These are phyloP conservation scores for Iphiclides podalirius DNA, from an alignment of 2,888 invertebrate species.

Conservation along the genomic window DNA sequence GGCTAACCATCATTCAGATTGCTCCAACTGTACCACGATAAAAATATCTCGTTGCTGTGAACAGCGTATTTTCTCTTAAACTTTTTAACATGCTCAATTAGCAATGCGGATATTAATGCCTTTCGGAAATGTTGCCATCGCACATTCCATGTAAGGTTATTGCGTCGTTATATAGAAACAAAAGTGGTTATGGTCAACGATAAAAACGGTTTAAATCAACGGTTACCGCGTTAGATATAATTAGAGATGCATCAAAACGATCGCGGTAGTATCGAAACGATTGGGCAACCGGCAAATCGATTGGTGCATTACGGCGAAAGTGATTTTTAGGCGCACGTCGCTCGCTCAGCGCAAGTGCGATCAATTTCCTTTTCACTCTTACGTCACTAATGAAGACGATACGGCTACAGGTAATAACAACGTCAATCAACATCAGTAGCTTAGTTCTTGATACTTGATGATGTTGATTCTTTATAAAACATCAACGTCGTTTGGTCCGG, in stretches of 20 bases:
- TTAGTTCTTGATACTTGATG: neutral
- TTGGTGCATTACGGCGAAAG: slow-evolving; percentile 22
- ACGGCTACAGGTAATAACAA: no score
- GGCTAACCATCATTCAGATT: no score
- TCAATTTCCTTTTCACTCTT: slow-evolving; percentile 18
- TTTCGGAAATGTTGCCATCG: no score
- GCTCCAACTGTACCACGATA: no score
- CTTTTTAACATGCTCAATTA: neutral
- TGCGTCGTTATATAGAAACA: neutral
- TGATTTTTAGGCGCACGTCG: slow-evolving; percentile 14
- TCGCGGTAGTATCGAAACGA: neutral
- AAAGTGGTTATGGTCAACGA: no score
- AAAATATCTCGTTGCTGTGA: no score
- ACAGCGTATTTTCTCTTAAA: no score
- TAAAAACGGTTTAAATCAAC: no score
- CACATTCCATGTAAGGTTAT: neutral
- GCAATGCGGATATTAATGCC: neutral
- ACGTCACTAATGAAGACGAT: slow-evolving; percentile 19
- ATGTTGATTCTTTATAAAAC: neutral
- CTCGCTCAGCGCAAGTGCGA: neutral
- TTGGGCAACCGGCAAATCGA: slow-evolving; percentile 12
- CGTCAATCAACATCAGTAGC: no score
- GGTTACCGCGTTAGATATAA: slow-evolving; percentile 26
- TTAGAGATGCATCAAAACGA: slow-evolving; percentile 20
- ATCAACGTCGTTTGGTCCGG: no score